phyloP scores from a whole-genome alignment of 1,140 invertebrate species.

The Tetranychus urticae region DNA sequence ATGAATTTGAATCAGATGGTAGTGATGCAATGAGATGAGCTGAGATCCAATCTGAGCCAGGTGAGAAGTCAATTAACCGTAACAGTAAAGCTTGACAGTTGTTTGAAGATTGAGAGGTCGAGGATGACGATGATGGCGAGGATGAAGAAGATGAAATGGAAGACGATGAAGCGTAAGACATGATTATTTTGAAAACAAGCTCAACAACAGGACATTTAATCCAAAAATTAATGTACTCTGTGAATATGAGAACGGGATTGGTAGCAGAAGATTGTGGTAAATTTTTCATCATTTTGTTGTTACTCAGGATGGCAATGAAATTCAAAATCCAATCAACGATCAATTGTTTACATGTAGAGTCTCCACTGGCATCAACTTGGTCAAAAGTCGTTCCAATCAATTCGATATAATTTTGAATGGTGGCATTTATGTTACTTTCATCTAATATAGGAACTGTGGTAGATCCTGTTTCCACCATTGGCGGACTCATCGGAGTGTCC shows the following conservation, averaged over 20 bases:
- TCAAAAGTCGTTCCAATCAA: background rate
- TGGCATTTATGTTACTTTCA: background rate
- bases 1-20: background rate
- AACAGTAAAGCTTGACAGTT: background rate
- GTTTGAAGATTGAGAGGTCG: background rate
- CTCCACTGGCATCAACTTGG: background rate
- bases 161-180: background rate
- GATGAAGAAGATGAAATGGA: background rate
- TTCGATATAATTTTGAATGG: background rate
- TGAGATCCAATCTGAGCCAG: slow-evolving; percentile 7
- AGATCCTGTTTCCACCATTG: background rate
- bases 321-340: background rate
- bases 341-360: background rate
- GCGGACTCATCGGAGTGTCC: background rate
- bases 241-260: background rate
- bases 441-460: background rate
- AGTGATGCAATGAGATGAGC: slow-evolving; percentile 3
- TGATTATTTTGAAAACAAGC: background rate
- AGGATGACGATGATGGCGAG: background rate
- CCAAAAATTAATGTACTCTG: slow-evolving; percentile 1
- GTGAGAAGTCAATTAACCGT: slow-evolving; percentile 1
- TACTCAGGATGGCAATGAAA: background rate
- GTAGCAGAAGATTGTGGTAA: background rate
- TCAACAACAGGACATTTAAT: slow-evolving; percentile 6
- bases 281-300: background rate